These are phyloP conservation scores for Mobula birostris DNA, from an alignment of 2,113 vertebrate species.

Conservation along the genomic window DNA sequence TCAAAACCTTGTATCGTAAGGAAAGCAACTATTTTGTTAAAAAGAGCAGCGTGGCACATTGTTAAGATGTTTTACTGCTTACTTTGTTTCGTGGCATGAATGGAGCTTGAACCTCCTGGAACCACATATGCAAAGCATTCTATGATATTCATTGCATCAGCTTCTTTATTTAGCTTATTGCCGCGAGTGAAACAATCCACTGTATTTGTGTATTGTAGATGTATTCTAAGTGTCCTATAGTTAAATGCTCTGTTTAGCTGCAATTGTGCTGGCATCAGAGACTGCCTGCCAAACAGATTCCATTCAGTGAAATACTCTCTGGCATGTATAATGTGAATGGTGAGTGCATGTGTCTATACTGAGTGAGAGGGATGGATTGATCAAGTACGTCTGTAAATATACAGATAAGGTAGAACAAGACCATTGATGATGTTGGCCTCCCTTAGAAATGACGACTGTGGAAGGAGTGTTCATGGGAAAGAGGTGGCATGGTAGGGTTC, in stretches of 20 bases:
- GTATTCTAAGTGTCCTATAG: slow-evolving; percentile 28
- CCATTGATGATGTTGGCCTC: background rate
- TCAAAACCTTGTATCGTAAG: background rate
- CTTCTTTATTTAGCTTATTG: slow-evolving; percentile 32
- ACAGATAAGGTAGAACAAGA: background rate
- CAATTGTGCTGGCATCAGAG: background rate
- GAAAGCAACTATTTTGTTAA: background rate
- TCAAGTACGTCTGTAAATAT: background rate
- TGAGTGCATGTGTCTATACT: background rate
- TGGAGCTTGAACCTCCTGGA: slow-evolving; percentile 32
- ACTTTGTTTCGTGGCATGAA: slow-evolving; percentile 31
- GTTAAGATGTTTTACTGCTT: slow-evolving; percentile 21
- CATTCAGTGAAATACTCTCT: slow-evolving; percentile 28
- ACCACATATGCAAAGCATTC: slow-evolving; percentile 32
- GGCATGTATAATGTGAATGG: background rate
- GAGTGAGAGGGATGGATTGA: background rate
- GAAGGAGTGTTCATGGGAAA: background rate
- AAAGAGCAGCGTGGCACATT: background rate
- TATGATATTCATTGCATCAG: slow-evolving; percentile 37
- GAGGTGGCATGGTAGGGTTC: background rate
- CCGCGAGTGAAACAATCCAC: slow-evolving; percentile 27
- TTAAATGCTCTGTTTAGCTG: slow-evolving; percentile 13
- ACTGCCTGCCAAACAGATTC: slow-evolving; percentile 14
- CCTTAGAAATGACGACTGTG: background rate
- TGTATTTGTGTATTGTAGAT: slow-evolving; percentile 34